Percentiles rank a stretch among this genome's conserved stretches.
These are phyloP conservation scores for Pseudolaguvia tuberculata DNA, from an alignment of 2,113 vertebrate genomes.

Conservation along the genomic window DNA sequence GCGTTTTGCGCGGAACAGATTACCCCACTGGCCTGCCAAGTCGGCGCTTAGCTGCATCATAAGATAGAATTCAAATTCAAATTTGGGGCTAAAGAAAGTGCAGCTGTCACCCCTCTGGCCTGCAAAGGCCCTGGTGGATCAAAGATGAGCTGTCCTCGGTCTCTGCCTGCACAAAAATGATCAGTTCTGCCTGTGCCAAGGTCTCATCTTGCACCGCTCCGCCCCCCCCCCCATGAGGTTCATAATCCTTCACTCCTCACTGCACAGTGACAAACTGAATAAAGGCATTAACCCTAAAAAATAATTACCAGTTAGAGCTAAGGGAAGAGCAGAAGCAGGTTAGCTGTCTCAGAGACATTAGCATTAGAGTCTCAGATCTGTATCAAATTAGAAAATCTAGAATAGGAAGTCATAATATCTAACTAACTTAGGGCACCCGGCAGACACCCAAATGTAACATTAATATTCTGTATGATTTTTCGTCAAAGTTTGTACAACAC, in stretches of 20 bases:
- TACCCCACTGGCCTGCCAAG: conserved; percentile 82
- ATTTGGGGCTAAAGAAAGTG: conserved; percentile 79
- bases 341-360: conserved; percentile 32
- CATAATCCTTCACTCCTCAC: conserved; percentile 77
- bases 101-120: conserved; percentile 84
- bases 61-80: conserved; percentile 89
- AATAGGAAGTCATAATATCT: background rate
- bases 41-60: conserved; percentile 74
- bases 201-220: conserved; percentile 64
- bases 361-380: background rate
- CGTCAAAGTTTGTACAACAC: too few species aligned
- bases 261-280: conserved; percentile 79
- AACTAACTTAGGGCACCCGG: background rate
- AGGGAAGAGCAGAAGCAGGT: conserved; percentile 73
- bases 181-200: conserved; percentile 75
- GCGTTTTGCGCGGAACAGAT: conserved; percentile 81
- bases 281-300: conserved; percentile 75
- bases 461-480: too few species aligned
- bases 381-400: too few species aligned
- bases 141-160: conserved; percentile 80
- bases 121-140: conserved; percentile 83
- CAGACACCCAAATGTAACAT: too few species aligned
- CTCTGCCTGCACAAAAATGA: conserved; percentile 80
- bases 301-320: conserved; percentile 77
- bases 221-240: conserved; percentile 66